A percentile compares a stretch with the other conserved stretches of the same genome.
These are phyloP conservation scores for Sternotherus odoratus DNA, from an alignment of 2,797 vertebrate species.

Conservation along the genomic window DNA sequence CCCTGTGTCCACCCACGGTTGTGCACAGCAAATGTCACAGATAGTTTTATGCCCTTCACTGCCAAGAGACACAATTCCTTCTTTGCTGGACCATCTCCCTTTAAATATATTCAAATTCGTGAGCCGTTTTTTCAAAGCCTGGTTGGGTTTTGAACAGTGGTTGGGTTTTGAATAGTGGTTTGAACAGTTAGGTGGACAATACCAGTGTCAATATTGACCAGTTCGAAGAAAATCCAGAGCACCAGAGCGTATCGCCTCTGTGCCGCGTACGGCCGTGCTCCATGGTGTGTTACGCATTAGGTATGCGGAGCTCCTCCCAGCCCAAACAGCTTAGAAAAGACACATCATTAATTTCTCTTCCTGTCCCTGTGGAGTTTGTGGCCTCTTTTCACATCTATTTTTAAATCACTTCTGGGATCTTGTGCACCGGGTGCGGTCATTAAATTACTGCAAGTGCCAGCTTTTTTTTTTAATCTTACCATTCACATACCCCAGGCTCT, in stretches of 20 bases:
- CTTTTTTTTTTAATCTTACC: constrained; percentile 22
- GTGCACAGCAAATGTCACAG: not conserved
- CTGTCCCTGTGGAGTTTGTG: constrained; percentile 68
- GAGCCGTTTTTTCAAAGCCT: not conserved
- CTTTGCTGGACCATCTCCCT: not conserved
- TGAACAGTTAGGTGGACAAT: not conserved
- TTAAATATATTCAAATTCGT: rapidly evolving
- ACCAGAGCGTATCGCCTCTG: not conserved
- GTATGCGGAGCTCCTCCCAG: constrained; percentile 6
- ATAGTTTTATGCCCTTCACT: not conserved
- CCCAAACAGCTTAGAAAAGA: constrained; percentile 61
- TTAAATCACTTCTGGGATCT: constrained; percentile 73
- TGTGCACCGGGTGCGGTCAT: constrained; percentile 71
- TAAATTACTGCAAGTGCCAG: not conserved
- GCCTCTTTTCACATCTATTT: constrained; percentile 81
- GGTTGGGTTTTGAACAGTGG: not conserved
- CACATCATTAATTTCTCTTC: constrained; percentile 74
- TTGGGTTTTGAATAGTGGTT: not conserved
- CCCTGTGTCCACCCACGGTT: not conserved
- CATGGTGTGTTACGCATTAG: not conserved
- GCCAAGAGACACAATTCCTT: rapidly evolving
- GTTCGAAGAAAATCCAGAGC: not conserved
- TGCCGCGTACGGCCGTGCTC: not conserved
- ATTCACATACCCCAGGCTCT: rapidly evolving
- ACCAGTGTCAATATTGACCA: not conserved